A percentile compares a stretch with the other conserved stretches of the same genome.
Conservation (phyloP, 2,113 vertebrate genomes). For the Sialia sialis region DNA sequence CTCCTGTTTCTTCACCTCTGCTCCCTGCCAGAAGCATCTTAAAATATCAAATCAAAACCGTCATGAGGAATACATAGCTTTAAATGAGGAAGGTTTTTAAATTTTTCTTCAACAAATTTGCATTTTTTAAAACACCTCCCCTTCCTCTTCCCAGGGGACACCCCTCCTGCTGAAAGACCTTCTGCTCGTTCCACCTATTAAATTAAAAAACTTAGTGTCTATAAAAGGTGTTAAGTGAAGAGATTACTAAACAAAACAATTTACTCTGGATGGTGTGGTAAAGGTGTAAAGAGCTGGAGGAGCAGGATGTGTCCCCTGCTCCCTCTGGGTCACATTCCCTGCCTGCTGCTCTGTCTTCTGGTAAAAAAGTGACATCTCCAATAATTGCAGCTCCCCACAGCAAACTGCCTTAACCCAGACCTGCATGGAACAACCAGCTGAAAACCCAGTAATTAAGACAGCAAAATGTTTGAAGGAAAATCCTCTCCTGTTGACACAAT, state of each 20-base stretch:
- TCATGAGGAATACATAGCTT: neutral
- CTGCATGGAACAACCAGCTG: neutral
- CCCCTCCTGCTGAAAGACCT: neutral
- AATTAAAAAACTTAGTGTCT: neutral
- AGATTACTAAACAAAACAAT: neutral
- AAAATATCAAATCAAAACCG: neutral
- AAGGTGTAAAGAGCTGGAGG: neutral
- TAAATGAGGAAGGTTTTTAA: neutral
- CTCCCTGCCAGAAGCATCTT: neutral
- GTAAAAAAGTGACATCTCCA: neutral
- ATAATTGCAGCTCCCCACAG: neutral
- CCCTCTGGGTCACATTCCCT: neutral
- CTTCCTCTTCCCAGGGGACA: neutral
- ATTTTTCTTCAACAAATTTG: neutral
- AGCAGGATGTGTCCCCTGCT: neutral
- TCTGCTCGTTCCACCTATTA: neutral
- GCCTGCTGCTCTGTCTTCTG: neutral
- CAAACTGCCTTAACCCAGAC: neutral
- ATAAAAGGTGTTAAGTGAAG: neutral
- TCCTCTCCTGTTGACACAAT: accelerated
- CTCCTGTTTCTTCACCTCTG: neutral
- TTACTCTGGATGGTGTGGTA: neutral
- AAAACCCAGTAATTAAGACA: neutral
- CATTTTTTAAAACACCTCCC: neutral
- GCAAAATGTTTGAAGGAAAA: neutral